Evolutionary conservation across 2,888 invertebrate species (phyloP), one percentile per base, ranked within the genome.

Genomic region (Hermaeophaga mercurialis): DNA sequence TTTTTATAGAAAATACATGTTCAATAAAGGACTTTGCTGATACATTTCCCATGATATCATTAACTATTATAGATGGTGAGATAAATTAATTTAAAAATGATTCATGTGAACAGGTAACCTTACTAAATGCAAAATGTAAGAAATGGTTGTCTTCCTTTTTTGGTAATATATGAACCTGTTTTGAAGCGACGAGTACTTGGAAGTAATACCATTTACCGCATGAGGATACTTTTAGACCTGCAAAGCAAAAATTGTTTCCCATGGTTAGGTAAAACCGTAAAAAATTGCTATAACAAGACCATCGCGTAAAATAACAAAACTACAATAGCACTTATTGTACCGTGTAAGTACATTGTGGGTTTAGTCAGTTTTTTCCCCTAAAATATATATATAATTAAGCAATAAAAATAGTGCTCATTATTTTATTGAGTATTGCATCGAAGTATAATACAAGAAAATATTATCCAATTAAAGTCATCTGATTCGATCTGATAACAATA

Each of bases 271-370:
- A 34, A 36, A 34, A 55, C 44, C 47, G 44, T 43, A 31, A 49
- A 55, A 48, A 55, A 49, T 31, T 49, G 26, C 34, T 22, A 28
- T 46, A 45, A 41, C 48, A 26, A 43, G 43, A 41, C 43, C n/a
- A 24, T 33, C 24, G 33, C 52, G 43, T 43, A 24, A 26, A 34
- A 28, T 50, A 52, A 36, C 34, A 53, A 53, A 38, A 11, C 11
- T 31, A 47, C 46, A 48, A 48, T 17, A 50, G 19, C 34, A 43
- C 14, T 48, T 55, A 41, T 47, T 47, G 43, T 55, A 55, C 49
- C 55, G 28, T 55, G 44, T 49, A 44, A 49, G 36, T 43, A 44
- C 17, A 49, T 55, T 49, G 19, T 49, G 36, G 12, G 11, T 12
- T 24, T 18, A 36, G 26, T 34, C 22, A 34, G 47, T 48, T 55